Evolutionary conservation across 64 coral and sea anemone genomes (phyloP).

Genomic region (Montipora capricornis): DNA sequence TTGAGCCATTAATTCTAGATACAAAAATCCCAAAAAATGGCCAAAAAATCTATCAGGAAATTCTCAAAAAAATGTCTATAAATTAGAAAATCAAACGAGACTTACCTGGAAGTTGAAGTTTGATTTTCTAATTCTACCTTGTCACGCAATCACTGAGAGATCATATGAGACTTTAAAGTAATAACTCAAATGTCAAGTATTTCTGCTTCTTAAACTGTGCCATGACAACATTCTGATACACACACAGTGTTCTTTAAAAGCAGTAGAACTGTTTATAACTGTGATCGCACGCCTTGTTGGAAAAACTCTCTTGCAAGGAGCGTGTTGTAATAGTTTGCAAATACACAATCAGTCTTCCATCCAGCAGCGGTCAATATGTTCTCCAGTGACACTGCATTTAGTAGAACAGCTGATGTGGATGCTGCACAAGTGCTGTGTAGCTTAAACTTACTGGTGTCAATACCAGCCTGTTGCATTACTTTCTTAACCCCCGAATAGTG

Average conservation of each 20-base stretch:
- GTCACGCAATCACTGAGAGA: background rate
- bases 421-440: background rate
- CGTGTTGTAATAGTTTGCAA: constrained; percentile 28
- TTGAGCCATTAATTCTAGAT: too few species aligned
- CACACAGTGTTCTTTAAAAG: background rate
- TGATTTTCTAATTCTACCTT: background rate
- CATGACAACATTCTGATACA: background rate
- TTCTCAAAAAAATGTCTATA: too few species aligned
- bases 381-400: background rate
- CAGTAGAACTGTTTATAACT: background rate
- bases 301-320: background rate
- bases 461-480: background rate
- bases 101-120: too few species aligned
- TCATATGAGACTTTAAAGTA: background rate
- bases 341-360: constrained; percentile 5
- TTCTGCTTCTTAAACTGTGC: too few species aligned
- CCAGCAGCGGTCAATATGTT: background rate
- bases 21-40: too few species aligned
- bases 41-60: too few species aligned
- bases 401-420: background rate
- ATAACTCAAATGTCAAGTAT: background rate
- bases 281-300: background rate
- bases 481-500: constrained; percentile 28
- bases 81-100: too few species aligned
- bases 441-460: background rate